Conservation (phyloP, 2,888 invertebrate species). For the Perizoma flavofasciatum region DNA sequence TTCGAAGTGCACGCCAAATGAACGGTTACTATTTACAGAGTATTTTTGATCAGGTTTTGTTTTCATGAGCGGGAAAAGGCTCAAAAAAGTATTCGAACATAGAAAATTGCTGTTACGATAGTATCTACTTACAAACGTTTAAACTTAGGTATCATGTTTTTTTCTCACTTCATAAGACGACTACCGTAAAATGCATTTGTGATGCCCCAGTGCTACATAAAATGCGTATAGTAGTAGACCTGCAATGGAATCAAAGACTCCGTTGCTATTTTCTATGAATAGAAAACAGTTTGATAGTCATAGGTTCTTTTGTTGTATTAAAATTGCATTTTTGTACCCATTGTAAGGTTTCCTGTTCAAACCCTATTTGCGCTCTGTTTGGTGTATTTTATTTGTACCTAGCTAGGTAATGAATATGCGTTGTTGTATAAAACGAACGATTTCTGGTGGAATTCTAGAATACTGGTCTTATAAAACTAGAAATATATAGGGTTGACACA, state of each 20-base stretch:
- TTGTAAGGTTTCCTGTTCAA: background rate
- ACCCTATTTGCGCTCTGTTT: no score
- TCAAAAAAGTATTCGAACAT: no score
- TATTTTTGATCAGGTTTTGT: slow-evolving; percentile 2
- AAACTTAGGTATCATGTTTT: background rate
- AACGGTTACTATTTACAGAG: slow-evolving; percentile 19
- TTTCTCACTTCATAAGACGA: background rate
- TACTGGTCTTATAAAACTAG: no score
- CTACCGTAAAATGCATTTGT: slow-evolving; percentile 3
- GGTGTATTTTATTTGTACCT: no score
- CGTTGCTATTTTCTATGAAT: slow-evolving; percentile 8
- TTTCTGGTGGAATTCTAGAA: no score
- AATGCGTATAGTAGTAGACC: slow-evolving; percentile 2
- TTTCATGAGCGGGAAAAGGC: no score
- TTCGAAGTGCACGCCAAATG: slow-evolving; percentile 49
- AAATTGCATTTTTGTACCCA: slow-evolving; percentile 7
- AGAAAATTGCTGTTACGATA: no score
- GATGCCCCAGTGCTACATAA: background rate
- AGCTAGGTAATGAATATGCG: no score
- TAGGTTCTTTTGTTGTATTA: slow-evolving; percentile 1
- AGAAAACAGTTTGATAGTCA: slow-evolving; percentile 12
- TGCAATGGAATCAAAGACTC: slow-evolving; percentile 1
- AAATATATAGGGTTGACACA: no score
- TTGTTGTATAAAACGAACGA: no score
- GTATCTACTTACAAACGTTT: no score